Evolutionary conservation across 2,888 invertebrate genomes (phyloP).

Genomic region (Leptogaster cylindrica): DNA sequence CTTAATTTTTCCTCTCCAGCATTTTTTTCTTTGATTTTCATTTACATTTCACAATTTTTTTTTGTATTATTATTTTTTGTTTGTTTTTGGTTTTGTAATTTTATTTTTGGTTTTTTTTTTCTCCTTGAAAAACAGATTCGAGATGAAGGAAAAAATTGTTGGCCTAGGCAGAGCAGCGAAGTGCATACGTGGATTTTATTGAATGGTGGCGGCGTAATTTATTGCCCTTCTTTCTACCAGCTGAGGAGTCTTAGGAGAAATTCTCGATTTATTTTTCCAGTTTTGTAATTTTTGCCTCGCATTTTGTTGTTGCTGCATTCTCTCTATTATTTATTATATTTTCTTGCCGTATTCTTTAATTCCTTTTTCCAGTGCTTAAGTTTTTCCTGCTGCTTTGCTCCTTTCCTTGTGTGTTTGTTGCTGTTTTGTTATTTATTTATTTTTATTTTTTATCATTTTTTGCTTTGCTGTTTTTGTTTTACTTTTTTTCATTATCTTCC

Average conservation of each 20-base stretch:
- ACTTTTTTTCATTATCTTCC: neutral
- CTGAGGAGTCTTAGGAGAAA: conserved; percentile 6
- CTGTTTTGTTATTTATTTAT: neutral
- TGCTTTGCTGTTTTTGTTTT: neutral
- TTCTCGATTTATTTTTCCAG: conserved; percentile 1
- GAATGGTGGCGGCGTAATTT: conserved; percentile 31
- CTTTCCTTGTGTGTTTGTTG: neutral
- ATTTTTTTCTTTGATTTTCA: neutral
- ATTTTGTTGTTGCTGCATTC: conserved; percentile 4
- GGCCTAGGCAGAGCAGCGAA: neutral
- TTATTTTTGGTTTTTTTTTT: neutral
- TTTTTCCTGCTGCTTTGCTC: neutral
- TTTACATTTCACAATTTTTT: neutral
- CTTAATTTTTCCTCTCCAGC: neutral
- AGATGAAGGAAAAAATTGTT: neutral
- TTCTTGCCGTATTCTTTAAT: neutral
- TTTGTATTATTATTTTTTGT: neutral
- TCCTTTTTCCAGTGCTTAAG: neutral
- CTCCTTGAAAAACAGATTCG: neutral
- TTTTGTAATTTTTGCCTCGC: neutral
- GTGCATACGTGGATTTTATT: conserved; percentile 13
- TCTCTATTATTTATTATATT: conserved; percentile 4
- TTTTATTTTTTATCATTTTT: neutral
- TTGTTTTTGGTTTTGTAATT: neutral
- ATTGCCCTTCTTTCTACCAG: conserved; percentile 21